Base-by-base conservation (phyloP, 2,113 vertebrate species). In the Tinamus guttatus region DNA sequence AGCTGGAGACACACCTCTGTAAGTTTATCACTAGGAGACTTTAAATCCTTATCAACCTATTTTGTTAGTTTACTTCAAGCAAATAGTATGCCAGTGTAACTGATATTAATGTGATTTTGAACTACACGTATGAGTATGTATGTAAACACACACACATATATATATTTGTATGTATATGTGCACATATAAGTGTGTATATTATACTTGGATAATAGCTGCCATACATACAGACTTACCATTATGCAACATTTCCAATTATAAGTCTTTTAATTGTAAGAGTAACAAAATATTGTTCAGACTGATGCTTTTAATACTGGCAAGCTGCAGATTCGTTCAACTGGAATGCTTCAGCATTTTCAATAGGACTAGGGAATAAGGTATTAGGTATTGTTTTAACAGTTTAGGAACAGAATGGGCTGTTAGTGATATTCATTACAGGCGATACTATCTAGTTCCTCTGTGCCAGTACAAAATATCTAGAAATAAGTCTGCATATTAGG, bases 71-170 rank as follows among this genome's bases (percentile, higher is more conserved):
- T 94, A 92, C 92, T 84, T 87, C 69, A 47, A 93, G 69, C 90
- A 97, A 97, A 96, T 67, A 96, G 81, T 24, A 68, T 30, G 11
- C 58, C 34, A 51, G 2, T 51, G 43, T 81, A 90, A 93, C 73
- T 84, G 83, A 71, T 92, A 90, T 21, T 56, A 92, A 78, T 68
- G 64, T 56, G 22, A 81, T 92, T 92, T 60, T 51, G 77, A 90
- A 25, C 73, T 67, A 49, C 64, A 63, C 4, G 0, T 54, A 11
- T 68, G 13, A 54, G 24, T 84, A 21, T 64, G 4, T 51, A 5
- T 79, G 4, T 28, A 41, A 5, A 19, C 36, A 78, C 60, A 47
- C 49, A 40, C 8, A 14, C 16, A n/a, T 30, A 51, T 32, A 10
- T 56, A 7, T 56, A 18, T 58, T 17, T 32, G 30, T 21, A 76